Evolutionary conservation across 2,797 vertebrate genomes (phyloP), one percentile per base, ranked within the genome.

Genomic region (Rhinogobio ventralis): DNA sequence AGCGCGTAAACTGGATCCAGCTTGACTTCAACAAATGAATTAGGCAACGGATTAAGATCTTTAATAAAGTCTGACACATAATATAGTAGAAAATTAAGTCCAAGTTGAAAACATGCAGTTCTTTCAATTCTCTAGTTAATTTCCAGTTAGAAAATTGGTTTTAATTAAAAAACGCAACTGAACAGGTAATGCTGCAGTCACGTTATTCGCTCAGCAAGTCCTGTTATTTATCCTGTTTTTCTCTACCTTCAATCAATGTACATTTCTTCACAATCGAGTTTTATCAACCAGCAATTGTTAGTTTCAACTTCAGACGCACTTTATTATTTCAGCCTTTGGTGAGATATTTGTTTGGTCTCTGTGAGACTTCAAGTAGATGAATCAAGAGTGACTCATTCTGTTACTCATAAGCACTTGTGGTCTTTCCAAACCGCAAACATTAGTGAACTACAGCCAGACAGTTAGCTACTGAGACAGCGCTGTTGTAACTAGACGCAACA

Each of bases 401-500:
- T 79, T 62, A 46, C 66, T 84, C 42, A 15, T 8, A 33, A 71
- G 39, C 14, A 1, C 53, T 60, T 39, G 28, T 72, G 75, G 75
- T 42, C 17, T 84, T 84, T 79, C 55, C 53, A 39, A 36, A 71
- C 66, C 39, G 1, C 67, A 72, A 64, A 79, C 67, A 71, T 60
- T 72, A 83, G 73, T 72, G 67, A 72, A 84, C n/a, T 46, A 45
- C 51, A 78, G 66, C 25, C 75, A 79, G 75, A 5, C 25, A 33
- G 66, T 23, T 62, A 33, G 75, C 42, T 72, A n/a, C 72, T n/a
- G 64, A 60, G 64, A 71, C 33, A 78, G 60, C 8, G 51, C 36
- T 67, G 60, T 39, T 83, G 72, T 42, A 68, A 23, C 73, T n/a
- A 76, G 82, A 83, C 73, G 30, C 71, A 82, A 74, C 79, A 71